Evolutionary conservation across 2,113 vertebrate species (phyloP).

Genomic region (Dicrurus megarhynchus): DNA sequence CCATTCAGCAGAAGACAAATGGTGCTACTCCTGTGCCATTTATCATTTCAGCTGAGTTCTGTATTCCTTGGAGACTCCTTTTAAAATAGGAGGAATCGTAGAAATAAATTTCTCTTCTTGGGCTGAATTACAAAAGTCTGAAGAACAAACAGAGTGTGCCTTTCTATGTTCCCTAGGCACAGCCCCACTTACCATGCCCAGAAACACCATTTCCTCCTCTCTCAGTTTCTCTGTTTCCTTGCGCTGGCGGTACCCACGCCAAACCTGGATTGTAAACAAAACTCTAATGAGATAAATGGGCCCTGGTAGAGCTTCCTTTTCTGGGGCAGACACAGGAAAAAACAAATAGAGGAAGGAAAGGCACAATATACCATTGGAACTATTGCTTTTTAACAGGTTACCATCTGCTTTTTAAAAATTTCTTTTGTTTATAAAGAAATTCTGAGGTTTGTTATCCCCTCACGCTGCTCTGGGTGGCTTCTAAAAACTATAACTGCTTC

Average conservation of each 20-base stretch:
- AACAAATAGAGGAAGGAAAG: slow-evolving; percentile 54
- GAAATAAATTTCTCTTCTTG: background rate
- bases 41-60: background rate
- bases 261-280: slow-evolving; percentile 73
- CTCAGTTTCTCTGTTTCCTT: slow-evolving; percentile 69
- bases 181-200: slow-evolving; percentile 82
- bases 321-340: slow-evolving; percentile 47
- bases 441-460: background rate
- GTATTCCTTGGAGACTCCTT: background rate
- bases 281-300: slow-evolving; percentile 47
- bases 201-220: slow-evolving; percentile 83
- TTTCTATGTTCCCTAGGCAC: background rate
- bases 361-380: slow-evolving; percentile 9
- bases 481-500: background rate
- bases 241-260: slow-evolving; percentile 75
- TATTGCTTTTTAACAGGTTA: slow-evolving; percentile 7
- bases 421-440: background rate
- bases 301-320: slow-evolving; percentile 42
- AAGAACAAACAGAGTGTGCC: background rate
- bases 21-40: background rate
- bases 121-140: background rate
- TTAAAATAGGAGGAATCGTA: background rate
- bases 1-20: background rate
- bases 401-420: background rate
- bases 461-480: background rate